Percentiles rank a stretch among this genome's conserved stretches.
Evolutionary conservation across 2,888 invertebrate species (phyloP).

Genomic region (Ochropacha duplaris): DNA sequence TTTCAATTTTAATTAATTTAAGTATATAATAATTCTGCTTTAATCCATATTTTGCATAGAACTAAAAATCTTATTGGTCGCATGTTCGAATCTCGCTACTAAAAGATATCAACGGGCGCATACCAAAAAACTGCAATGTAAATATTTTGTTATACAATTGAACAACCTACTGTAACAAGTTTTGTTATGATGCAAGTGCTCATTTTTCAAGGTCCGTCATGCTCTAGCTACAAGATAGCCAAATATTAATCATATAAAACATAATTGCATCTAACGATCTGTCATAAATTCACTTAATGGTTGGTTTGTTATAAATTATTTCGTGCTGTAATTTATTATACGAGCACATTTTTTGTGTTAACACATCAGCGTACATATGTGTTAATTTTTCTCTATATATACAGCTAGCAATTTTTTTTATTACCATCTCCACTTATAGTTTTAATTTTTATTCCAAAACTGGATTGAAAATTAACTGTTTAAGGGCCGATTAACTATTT

Average conservation of each 20-base stretch:
- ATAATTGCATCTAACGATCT: constrained; percentile 21
- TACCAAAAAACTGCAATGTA: too few species aligned
- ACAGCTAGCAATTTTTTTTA: not conserved
- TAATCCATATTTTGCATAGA: too few species aligned
- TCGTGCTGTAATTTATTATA: not conserved
- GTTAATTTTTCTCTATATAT: not conserved
- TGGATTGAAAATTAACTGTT: too few species aligned
- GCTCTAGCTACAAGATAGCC: constrained; percentile 39
- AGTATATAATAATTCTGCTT: too few species aligned
- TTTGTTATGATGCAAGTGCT: constrained; percentile 21
- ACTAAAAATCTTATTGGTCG: too few species aligned
- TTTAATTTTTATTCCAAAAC: too few species aligned
- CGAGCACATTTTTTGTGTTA: not conserved
- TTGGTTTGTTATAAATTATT: constrained; percentile 1
- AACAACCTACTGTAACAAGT: constrained; percentile 6
- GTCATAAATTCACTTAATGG: constrained; percentile 12
- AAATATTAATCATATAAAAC: constrained; percentile 30
- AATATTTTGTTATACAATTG: not conserved
- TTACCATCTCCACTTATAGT: not conserved
- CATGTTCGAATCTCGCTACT: not conserved
- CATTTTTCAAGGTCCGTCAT: constrained; percentile 25
- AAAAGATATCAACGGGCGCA: constrained; percentile 39
- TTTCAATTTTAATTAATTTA: too few species aligned
- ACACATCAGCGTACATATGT: not conserved
- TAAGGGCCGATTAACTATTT: too few species aligned